These are phyloP conservation scores for Lethrus apterus DNA, from an alignment of 1,140 invertebrate species.

Conservation along the genomic window DNA sequence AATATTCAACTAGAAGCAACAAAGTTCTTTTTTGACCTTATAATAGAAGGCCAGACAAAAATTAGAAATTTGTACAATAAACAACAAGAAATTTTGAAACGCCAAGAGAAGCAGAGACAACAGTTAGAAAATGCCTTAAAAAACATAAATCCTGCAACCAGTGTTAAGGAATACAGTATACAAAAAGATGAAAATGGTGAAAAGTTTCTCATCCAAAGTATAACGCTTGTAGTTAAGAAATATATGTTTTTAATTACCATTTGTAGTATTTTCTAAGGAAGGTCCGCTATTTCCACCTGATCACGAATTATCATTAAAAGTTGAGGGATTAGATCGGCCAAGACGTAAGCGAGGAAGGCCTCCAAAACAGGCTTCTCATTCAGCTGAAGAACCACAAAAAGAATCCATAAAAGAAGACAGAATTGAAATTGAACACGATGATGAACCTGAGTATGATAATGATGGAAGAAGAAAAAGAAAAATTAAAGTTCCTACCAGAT, in stretches of 20 bases:
- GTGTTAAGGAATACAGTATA: slow-evolving; percentile 34
- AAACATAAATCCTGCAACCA: slow-evolving; percentile 31
- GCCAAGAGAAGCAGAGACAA: slow-evolving; percentile 31
- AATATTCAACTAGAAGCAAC: slow-evolving; percentile 65
- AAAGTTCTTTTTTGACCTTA: slow-evolving; percentile 60
- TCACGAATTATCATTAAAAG: slow-evolving; percentile 50
- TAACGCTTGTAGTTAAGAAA: slow-evolving; percentile 2
- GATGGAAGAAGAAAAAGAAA: slow-evolving; percentile 51
- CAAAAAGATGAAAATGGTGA: slow-evolving; percentile 40
- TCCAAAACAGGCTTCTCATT: slow-evolving; percentile 44
- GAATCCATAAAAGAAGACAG: slow-evolving; percentile 33
- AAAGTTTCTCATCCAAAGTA: slow-evolving; percentile 46
- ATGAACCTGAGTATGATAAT: slow-evolving; percentile 42
- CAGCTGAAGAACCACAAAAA: slow-evolving; percentile 31
- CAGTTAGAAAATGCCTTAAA: slow-evolving; percentile 34
- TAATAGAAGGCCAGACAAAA: slow-evolving; percentile 58
- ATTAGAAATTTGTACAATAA: slow-evolving; percentile 47
- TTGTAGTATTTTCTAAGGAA: slow-evolving; percentile 46
- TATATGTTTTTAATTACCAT: slow-evolving; percentile 9
- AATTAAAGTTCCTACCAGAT: slow-evolving; percentile 60
- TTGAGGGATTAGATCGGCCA: slow-evolving; percentile 57
- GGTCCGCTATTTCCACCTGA: slow-evolving; percentile 49
- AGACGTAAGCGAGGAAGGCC: slow-evolving; percentile 61
- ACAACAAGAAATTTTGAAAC: slow-evolving; percentile 35
- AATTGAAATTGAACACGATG: slow-evolving; percentile 34